Conservation (phyloP, 2,888 invertebrate genomes). For the Agrochola macilenta region DNA sequence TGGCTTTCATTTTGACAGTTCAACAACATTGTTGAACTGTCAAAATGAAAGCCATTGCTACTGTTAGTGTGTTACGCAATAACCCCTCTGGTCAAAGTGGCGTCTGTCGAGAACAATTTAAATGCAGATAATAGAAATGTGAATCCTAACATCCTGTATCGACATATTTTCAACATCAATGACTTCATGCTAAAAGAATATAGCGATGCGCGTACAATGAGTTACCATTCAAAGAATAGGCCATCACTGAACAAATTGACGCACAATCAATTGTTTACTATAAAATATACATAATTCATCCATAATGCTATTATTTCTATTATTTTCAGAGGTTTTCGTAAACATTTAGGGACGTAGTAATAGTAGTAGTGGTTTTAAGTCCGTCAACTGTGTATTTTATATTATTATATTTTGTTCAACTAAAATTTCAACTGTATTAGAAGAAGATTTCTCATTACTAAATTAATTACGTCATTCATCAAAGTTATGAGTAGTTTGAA, state of each 20-base stretch:
- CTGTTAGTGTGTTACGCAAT: too few species aligned
- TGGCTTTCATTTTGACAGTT: too few species aligned
- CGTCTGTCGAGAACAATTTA: not conserved
- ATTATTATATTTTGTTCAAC: not conserved
- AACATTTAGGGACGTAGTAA: not conserved
- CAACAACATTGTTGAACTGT: too few species aligned
- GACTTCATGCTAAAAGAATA: conserved; percentile 86
- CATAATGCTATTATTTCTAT: conserved; percentile 21
- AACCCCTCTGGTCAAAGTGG: not conserved
- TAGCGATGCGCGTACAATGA: conserved; percentile 46
- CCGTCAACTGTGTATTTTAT: not conserved
- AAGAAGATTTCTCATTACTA: not conserved
- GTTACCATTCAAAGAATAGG: conserved; percentile 74
- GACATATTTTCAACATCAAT: conserved; percentile 79
- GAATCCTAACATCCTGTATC: conserved; percentile 74
- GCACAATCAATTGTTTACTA: conserved; percentile 54
- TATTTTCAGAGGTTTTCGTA: conserved; percentile 1
- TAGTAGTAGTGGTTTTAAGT: not conserved
- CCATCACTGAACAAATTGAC: conserved; percentile 58
- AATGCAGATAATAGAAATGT: not conserved
- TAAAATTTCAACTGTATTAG: not conserved
- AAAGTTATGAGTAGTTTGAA: not conserved
- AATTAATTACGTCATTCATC: not conserved
- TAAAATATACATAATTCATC: conserved; percentile 29
- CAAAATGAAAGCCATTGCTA: too few species aligned